Evolutionary conservation across 2,797 vertebrate species (phyloP).

Genomic region (Pyrocephalus nanus): DNA sequence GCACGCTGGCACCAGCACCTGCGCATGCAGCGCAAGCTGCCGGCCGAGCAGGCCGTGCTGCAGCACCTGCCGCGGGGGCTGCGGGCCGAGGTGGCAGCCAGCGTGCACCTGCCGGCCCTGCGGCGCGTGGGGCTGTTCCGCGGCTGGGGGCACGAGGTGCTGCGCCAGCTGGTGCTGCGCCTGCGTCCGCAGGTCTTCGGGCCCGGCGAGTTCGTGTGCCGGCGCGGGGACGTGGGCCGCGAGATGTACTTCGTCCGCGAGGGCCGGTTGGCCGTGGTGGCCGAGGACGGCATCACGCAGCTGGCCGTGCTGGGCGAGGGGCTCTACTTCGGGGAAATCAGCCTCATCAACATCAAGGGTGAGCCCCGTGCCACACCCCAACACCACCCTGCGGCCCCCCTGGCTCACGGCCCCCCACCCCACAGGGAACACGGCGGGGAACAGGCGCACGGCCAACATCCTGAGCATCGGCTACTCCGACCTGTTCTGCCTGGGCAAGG

Average conservation of each 20-base stretch:
- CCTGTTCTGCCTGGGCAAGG: conserved; percentile 93
- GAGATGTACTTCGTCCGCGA: conserved; percentile 97
- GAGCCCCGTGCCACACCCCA: accelerated
- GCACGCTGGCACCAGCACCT: conserved; percentile 90
- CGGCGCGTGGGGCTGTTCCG: conserved; percentile 89
- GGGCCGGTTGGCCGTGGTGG: conserved; percentile 90
- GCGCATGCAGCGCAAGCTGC: conserved; percentile 88
- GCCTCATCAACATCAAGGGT: conserved; percentile 96
- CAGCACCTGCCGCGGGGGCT: conserved; percentile 82
- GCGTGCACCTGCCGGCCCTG: background rate
- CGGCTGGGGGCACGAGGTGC: conserved; percentile 86
- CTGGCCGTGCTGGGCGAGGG: conserved; percentile 87
- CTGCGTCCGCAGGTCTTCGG: conserved; percentile 91
- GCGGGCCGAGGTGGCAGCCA: conserved; percentile 83
- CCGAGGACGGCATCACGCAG: conserved; percentile 87
- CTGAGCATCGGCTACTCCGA: conserved; percentile 92
- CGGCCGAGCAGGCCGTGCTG: conserved; percentile 85
- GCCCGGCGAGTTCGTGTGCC: conserved; percentile 93
- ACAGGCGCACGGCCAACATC: conserved; percentile 93
- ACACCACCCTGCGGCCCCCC: accelerated
- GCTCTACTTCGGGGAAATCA: conserved; percentile 96
- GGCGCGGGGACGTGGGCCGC: conserved; percentile 89
- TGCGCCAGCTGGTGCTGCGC: conserved; percentile 90
- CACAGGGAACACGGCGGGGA: conserved; percentile 89
- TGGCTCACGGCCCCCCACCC: accelerated